Percentiles rank a stretch among this genome's conserved stretches.
These are phyloP conservation scores for Halictus rubicundus DNA, from an alignment of 1,140 invertebrate genomes.

Conservation along the genomic window DNA sequence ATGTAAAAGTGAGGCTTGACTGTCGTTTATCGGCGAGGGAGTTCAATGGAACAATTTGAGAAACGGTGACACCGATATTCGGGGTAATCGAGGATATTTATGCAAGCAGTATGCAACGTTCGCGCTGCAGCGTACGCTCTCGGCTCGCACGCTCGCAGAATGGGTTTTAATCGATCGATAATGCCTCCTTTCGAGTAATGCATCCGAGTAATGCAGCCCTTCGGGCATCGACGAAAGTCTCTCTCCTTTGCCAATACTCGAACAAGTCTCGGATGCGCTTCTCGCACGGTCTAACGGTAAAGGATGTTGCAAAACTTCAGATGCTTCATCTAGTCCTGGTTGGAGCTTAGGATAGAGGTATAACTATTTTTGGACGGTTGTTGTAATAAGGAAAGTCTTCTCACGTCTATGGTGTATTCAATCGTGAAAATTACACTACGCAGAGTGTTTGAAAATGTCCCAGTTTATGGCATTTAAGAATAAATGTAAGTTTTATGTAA, in stretches of 20 bases:
- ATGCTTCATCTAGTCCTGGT: too few relatives aligned
- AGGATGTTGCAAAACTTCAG: too few relatives aligned
- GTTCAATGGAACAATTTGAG: slow-evolving; percentile 19
- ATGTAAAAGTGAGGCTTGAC: slow-evolving; percentile 26
- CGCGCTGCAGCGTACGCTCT: neutral
- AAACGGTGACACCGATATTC: slow-evolving; percentile 36
- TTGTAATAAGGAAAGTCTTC: too few relatives aligned
- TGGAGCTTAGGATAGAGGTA: too few relatives aligned
- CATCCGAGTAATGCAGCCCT: slow-evolving; percentile 2
- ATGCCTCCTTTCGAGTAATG: slow-evolving; percentile 14
- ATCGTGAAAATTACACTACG: too few relatives aligned
- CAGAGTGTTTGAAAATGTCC: too few relatives aligned
- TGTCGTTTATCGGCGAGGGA: slow-evolving; percentile 15
- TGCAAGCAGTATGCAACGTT: slow-evolving; percentile 12
- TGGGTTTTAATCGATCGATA: slow-evolving; percentile 36
- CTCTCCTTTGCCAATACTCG: slow-evolving; percentile 9
- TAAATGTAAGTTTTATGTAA: too few relatives aligned
- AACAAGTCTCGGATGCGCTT: neutral
- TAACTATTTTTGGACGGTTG: too few relatives aligned
- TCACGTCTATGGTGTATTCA: too few relatives aligned
- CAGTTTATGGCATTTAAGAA: too few relatives aligned
- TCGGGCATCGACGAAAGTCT: neutral
- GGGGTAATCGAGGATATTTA: slow-evolving; percentile 43
- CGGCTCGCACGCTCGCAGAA: neutral
- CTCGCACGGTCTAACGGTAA: slow-evolving; percentile 1